A percentile compares a stretch with the other conserved stretches of the same genome.
Conservation (phyloP, 2,797 vertebrate genomes). For the Cossypha caffra region DNA sequence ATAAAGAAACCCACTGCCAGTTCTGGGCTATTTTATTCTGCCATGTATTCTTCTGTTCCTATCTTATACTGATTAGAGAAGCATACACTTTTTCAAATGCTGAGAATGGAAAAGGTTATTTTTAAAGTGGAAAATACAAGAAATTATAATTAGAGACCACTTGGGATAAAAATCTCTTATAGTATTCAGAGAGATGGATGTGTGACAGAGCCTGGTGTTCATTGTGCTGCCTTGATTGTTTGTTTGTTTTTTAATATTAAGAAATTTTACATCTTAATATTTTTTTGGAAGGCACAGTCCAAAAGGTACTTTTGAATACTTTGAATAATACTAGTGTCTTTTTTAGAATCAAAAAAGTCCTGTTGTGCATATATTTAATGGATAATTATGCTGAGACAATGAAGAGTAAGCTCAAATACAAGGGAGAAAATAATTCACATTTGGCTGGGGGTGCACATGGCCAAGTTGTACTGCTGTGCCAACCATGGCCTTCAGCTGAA, state of each 20-base stretch:
- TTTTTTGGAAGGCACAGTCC: neutral
- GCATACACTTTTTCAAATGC: neutral
- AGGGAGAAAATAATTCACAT: neutral
- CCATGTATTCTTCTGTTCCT: neutral
- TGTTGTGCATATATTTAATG: neutral
- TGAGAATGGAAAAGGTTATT: neutral
- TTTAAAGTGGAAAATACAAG: neutral
- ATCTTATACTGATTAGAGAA: neutral
- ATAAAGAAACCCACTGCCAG: neutral
- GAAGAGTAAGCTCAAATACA: neutral
- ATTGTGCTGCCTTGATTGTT: accelerated
- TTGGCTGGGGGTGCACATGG: accelerated
- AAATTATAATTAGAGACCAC: neutral
- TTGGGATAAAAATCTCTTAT: neutral
- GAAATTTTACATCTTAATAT: neutral
- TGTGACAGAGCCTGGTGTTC: neutral
- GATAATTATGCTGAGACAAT: neutral
- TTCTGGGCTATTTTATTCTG: neutral
- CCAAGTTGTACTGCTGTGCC: neutral
- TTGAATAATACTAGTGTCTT: neutral
- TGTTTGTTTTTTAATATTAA: neutral
- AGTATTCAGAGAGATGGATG: neutral
- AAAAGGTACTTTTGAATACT: neutral
- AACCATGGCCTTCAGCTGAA: neutral
- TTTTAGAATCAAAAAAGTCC: neutral